Base-by-base conservation (phyloP, 2,888 invertebrate species). In the Stictocephala bisonia region DNA sequence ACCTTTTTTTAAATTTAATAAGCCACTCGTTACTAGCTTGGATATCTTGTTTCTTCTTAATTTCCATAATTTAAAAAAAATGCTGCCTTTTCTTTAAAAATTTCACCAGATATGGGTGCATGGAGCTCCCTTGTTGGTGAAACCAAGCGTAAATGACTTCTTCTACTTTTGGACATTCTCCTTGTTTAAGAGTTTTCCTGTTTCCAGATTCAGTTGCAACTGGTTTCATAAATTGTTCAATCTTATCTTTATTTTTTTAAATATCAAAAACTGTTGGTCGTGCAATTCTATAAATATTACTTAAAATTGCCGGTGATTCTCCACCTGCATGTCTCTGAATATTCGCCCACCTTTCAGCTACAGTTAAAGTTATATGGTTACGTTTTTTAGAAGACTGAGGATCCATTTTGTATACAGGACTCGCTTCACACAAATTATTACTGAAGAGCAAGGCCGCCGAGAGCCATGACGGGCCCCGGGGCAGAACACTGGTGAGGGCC, bases 211-310 rank as follows among this genome's bases (percentile, higher is more conserved):
- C 48, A n/a, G 24, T 66, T 24, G 31, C n/a, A n/a, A n/a, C 24
- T 51, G 44, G n/a, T 70, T 50, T 71, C 15, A n/a, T 24, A 70
- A 31, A 58, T 18, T 20, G 56, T 66, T 74, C 26, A 41, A 53
- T 24, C 51, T 69, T 26, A 40, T 31, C 50, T 40, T 66, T 22
- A 58, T 60, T 56, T 66, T 48, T 41, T 41, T 71, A 22, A 75
- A 51, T 73, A 26, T 70, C 29, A 44, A 44, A 56, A 24, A 58
- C 56, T 15, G 44, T n/a, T n/a, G n/a, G n/a, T n/a, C n/a, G n/a
- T n/a, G n/a, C n/a, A n/a, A n/a, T n/a, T n/a, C n/a, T n/a, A n/a
- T n/a, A n/a, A n/a, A n/a, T n/a, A n/a, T n/a, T n/a, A n/a, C n/a
- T n/a, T n/a, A n/a, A n/a, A n/a, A n/a, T n/a, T n/a, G n/a, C n/a